These are phyloP conservation scores for Hyphantria cunea DNA, from an alignment of 1,140 invertebrate species.

Conservation along the genomic window DNA sequence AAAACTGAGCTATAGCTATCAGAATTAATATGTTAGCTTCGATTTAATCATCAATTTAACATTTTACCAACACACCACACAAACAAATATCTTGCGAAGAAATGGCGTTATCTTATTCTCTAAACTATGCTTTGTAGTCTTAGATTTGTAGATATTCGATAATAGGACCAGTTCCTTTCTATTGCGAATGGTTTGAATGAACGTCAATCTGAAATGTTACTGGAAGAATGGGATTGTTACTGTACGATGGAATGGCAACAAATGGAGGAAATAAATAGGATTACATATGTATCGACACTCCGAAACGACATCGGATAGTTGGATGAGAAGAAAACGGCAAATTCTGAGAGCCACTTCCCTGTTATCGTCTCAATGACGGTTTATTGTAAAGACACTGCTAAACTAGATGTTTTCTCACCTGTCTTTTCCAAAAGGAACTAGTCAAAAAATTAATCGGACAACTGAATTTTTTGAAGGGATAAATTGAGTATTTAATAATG, in stretches of 20 bases:
- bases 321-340: conserved; percentile 9
- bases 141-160: conserved; percentile 19
- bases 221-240: conserved; percentile 4
- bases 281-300: conserved; percentile 20
- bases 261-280: too few species aligned
- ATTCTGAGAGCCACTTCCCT: not conserved
- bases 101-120: too few species aligned
- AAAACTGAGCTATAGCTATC: too few species aligned
- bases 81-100: too few species aligned
- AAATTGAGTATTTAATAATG: too few species aligned
- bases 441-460: not conserved
- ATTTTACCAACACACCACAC: too few species aligned
- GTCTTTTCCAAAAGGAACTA: not conserved
- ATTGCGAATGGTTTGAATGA: conserved; percentile 19
- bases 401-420: conserved; percentile 4
- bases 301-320: conserved; percentile 2
- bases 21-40: too few species aligned
- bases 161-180: conserved; percentile 14
- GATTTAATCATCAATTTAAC: too few species aligned
- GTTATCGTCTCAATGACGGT: conserved; percentile 15
- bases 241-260: conserved; percentile 6
- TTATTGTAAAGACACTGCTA: conserved; percentile 16
- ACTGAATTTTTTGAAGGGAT: not conserved
- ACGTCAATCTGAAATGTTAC: conserved; percentile 7
- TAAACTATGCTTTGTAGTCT: conserved; percentile 16